Evolutionary conservation across 2,888 invertebrate genomes (phyloP), one percentile per base, ranked within the genome.

Genomic region (Encarsia formosa): DNA sequence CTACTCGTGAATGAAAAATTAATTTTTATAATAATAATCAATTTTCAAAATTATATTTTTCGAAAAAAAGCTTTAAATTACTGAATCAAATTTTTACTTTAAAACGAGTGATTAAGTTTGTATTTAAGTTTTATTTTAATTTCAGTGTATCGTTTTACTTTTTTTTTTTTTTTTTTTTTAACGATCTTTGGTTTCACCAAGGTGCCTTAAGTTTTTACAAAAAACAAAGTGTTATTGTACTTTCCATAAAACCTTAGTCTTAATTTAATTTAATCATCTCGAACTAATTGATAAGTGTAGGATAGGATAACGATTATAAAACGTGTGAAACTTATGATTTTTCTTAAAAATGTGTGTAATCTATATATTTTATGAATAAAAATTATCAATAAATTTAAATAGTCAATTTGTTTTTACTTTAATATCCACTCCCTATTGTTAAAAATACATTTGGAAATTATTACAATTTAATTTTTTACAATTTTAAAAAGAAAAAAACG

Each of bases 261-360:
- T 55, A 56, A 39, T 13, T 34, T 15, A 13, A 11, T 34, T 34
- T n/a, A n/a, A n/a, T 34, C 5, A 34, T 5, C 34, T n/a, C n/a
- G n/a, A n/a, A n/a, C n/a, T 34, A 29, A 29, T 13, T 40, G 49
- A 22, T 47, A 50, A 24, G 35, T 24, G 29, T 52, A 44, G 26
- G 24, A 50, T 63, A 65, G 63, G 59, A 61, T 67, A 61, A 64
- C 61, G 59, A 60, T 60, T 53, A 61, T 64, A 62, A 65, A 62
- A 64, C 64, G 63, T 55, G 64, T 63, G 63, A 63, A 61, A 59
- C 60, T 62, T 61, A 62, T 63, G 63, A 62, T 68, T 67, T 66
- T 65, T 63, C 66, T 68, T 64, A 65, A 63, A 54, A 63, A 59
- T 59, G 59, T 61, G 60, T 55, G 54, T 47, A 55, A 41, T 52